phyloP scores from a whole-genome alignment of 2,888 invertebrate species.

The Drosophila paranaensis region DNA sequence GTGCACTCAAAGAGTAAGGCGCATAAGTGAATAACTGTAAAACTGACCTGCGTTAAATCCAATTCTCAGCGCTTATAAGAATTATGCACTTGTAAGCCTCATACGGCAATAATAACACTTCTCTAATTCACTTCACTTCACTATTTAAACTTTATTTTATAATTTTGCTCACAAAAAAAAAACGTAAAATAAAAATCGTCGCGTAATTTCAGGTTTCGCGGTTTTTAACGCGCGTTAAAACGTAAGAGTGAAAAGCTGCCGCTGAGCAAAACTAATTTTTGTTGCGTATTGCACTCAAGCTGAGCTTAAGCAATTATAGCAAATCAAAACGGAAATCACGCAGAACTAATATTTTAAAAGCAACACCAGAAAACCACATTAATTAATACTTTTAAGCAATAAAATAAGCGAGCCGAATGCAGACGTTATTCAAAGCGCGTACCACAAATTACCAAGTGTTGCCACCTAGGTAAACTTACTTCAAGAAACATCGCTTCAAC shows the following conservation, averaged over 20 bases:
- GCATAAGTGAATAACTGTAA: background rate
- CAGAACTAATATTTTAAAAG: background rate
- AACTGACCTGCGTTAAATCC: background rate
- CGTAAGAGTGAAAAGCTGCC: background rate
- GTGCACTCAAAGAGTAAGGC: background rate
- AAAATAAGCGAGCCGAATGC: background rate
- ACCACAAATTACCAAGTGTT: background rate
- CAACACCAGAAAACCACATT: background rate
- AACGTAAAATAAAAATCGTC: background rate
- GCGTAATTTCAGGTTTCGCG: too few relatives aligned
- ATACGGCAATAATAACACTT: background rate
- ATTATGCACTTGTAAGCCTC: background rate
- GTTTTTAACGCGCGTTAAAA: background rate
- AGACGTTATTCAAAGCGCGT: conserved; percentile 1
- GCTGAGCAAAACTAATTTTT: background rate
- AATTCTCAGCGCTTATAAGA: background rate
- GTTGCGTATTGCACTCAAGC: too few relatives aligned
- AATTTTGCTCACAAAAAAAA: background rate
- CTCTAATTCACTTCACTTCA: background rate
- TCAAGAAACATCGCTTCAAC: background rate
- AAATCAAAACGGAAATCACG: background rate
- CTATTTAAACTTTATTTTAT: background rate
- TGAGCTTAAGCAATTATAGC: background rate
- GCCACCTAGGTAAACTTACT: background rate
- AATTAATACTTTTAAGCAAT: background rate